Evolutionary conservation across 2,888 invertebrate species (phyloP).

Genomic region (Drosophila anomalata): DNA sequence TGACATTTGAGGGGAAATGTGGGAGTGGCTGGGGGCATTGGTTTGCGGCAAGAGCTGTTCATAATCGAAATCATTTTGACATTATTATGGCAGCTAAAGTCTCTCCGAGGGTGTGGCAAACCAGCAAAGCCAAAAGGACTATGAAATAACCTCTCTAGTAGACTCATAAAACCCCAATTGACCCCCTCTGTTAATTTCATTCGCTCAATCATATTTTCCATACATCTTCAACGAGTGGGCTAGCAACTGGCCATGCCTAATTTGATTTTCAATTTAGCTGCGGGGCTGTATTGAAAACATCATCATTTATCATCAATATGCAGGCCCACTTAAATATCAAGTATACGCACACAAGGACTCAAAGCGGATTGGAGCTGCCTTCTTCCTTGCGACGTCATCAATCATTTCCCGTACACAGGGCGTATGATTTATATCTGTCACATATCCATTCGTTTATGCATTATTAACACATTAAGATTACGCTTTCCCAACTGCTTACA

Average conservation of each 20-base stretch:
- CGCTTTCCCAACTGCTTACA: constrained; percentile 45
- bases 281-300: constrained; percentile 29
- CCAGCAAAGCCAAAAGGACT: constrained; percentile 10
- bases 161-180: constrained; percentile 1
- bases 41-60: constrained; percentile 31
- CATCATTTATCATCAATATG: constrained; percentile 56
- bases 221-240: not conserved
- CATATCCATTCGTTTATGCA: constrained; percentile 51
- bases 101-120: not conserved
- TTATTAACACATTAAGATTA: constrained; percentile 66
- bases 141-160: constrained; percentile 4
- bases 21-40: constrained; percentile 2
- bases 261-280: constrained; percentile 40
- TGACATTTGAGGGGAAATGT: not conserved
- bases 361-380: constrained; percentile 15
- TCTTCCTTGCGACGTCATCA: constrained; percentile 45
- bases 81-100: constrained; percentile 26
- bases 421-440: constrained; percentile 63
- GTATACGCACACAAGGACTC: constrained; percentile 23
- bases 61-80: constrained; percentile 39
- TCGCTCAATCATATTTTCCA: constrained; percentile 14
- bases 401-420: constrained; percentile 47
- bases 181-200: not conserved
- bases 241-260: constrained; percentile 28
- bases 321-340: constrained; percentile 40